Conservation (phyloP, 53 echinoderm and acorn worm species). For the Patiria pectinifera region DNA sequence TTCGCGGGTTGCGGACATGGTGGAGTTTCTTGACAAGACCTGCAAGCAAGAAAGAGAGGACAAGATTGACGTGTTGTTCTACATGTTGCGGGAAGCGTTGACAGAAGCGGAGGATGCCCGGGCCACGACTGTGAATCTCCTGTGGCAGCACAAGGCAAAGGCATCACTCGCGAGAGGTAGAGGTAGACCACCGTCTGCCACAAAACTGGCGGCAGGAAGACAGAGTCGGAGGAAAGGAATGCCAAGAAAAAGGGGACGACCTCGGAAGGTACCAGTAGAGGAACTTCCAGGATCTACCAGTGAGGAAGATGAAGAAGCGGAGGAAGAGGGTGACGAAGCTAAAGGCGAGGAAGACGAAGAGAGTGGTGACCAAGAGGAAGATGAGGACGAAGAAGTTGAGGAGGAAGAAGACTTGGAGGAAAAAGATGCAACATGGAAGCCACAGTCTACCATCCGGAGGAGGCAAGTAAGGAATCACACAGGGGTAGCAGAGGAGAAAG, state of each 20-base stretch:
- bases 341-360: conserved; percentile 12
- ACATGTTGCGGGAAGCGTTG: conserved; percentile 37
- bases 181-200: background rate
- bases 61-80: conserved; percentile 49
- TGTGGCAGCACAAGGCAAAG: conserved; percentile 43
- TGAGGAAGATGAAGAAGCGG: background rate
- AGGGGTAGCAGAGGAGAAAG: background rate
- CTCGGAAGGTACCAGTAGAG: background rate
- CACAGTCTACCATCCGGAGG: conserved; percentile 17
- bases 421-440: conserved; percentile 30
- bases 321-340: conserved; percentile 16
- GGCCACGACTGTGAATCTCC: conserved; percentile 12
- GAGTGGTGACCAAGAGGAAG: background rate
- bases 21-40: conserved; percentile 1
- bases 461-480: background rate
- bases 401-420: conserved; percentile 36
- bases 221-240: conserved; percentile 37
- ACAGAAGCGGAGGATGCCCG: conserved; percentile 4
- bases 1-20: conserved; percentile 4
- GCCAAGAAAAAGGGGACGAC: conserved; percentile 33
- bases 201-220: background rate
- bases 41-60: conserved; percentile 26
- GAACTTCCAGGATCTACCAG: background rate
- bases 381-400: background rate
- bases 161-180: background rate